A percentile compares a stretch with the other conserved stretches of the same genome.
Evolutionary conservation across 2,113 vertebrate species (phyloP).

Genomic region (Oxyruncus cristatus): DNA sequence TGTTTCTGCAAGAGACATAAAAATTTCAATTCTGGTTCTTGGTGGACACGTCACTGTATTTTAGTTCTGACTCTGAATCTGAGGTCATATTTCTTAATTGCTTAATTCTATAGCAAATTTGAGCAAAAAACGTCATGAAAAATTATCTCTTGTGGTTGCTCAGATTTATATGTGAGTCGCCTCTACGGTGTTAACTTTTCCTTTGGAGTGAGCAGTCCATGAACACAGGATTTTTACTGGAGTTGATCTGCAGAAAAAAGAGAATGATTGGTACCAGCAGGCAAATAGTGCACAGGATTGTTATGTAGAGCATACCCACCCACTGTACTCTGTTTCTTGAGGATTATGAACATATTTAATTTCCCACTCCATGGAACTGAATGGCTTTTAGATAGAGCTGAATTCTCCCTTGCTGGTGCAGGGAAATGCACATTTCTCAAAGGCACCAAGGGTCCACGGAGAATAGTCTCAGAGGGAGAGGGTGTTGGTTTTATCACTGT

Average conservation of each 20-base stretch:
- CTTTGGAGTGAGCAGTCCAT: neutral
- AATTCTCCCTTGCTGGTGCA: neutral
- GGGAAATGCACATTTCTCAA: neutral
- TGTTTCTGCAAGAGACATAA: neutral
- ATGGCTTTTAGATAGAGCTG: neutral
- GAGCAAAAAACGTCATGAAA: neutral
- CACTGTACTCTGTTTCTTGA: neutral
- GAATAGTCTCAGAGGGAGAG: neutral
- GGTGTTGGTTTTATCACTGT: neutral
- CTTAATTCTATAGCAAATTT: neutral
- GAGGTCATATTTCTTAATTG: neutral
- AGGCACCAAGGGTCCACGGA: neutral
- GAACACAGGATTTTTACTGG: neutral
- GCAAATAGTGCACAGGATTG: neutral
- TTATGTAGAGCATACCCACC: neutral
- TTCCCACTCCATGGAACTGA: neutral
- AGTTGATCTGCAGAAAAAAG: neutral
- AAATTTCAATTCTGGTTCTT: neutral
- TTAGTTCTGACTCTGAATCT: neutral
- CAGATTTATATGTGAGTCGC: neutral
- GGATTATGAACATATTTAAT: neutral
- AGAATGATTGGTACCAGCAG: neutral
- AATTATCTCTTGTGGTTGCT: neutral
- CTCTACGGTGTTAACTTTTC: neutral
- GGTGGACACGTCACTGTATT: neutral